Conservation (phyloP, 1,140 invertebrate species). For the Achroia grisella region DNA sequence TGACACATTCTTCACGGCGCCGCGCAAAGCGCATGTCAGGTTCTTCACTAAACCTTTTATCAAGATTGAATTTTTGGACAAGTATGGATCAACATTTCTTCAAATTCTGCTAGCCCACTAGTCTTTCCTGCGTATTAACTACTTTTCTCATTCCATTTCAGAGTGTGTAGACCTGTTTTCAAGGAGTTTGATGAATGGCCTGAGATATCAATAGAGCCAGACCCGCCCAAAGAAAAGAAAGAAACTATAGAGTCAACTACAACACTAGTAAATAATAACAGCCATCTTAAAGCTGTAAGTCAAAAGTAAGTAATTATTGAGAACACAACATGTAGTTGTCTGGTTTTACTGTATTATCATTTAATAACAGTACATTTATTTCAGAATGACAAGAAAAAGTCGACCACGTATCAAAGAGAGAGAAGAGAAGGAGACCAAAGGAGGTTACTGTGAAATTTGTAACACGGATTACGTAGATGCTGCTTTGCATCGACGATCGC, state of each 20-base stretch:
- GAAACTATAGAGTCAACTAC: conserved; percentile 41
- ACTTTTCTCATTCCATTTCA: conserved; percentile 26
- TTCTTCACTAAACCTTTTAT: conserved; percentile 68
- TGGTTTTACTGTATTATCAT: neutral
- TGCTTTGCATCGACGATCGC: conserved; percentile 79
- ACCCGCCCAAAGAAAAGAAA: conserved; percentile 54
- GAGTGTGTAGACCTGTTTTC: conserved; percentile 55
- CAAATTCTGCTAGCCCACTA: neutral
- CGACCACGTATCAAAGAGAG: conserved; percentile 74
- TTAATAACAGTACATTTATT: conserved; percentile 18
- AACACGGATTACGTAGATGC: conserved; percentile 80
- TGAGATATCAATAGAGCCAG: conserved; percentile 56
- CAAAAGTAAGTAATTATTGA: conserved; percentile 30
- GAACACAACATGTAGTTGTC: no score
- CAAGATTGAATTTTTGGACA: conserved; percentile 72
- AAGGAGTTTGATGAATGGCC: conserved; percentile 70
- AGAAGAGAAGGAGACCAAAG: conserved; percentile 74
- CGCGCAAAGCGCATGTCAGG: conserved; percentile 59
- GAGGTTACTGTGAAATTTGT: conserved; percentile 85
- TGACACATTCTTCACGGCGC: conserved; percentile 65
- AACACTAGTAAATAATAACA: conserved; percentile 19
- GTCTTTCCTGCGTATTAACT: conserved; percentile 5
- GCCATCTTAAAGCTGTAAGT: conserved; percentile 17
- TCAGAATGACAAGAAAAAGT: conserved; percentile 79
- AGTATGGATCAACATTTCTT: conserved; percentile 52